Conservation (phyloP, 2,888 invertebrate genomes). For the Buathra laborator region DNA sequence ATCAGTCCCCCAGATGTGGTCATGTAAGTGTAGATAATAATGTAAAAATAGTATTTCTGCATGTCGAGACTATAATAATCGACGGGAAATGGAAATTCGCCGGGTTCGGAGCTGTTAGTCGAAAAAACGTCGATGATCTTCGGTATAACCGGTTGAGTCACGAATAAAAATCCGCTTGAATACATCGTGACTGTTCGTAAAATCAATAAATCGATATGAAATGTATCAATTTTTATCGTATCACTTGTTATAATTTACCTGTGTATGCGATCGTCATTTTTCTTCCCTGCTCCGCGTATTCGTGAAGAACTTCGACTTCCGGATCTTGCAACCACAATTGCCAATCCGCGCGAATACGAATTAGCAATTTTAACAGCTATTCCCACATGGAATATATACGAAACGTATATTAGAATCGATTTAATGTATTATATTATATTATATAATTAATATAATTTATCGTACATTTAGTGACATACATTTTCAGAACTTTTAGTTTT, state of each 20-base stretch:
- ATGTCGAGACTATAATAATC: neutral
- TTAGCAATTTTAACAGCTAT: conserved; percentile 39
- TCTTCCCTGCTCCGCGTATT: conserved; percentile 51
- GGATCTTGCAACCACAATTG: conserved; percentile 40
- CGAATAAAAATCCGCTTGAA: neutral
- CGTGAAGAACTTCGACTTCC: conserved; percentile 41
- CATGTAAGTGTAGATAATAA: neutral
- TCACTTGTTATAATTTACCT: conserved; percentile 5
- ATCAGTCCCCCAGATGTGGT: neutral
- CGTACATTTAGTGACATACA: too few species aligned
- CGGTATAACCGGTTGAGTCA: neutral
- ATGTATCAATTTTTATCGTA: too few species aligned
- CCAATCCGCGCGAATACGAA: conserved; percentile 43
- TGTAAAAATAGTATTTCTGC: conserved; percentile 4
- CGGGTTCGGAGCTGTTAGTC: neutral
- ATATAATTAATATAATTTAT: too few species aligned
- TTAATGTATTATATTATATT: too few species aligned
- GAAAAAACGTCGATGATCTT: neutral
- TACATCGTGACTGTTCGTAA: neutral
- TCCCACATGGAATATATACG: too few species aligned
- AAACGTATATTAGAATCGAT: too few species aligned
- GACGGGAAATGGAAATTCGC: neutral
- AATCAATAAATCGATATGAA: neutral
- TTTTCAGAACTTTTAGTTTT: too few species aligned
- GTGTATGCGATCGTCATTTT: conserved; percentile 42